Evolutionary conservation across 2,113 vertebrate species (phyloP), one percentile per base, ranked within the genome.

Genomic region (Etheostoma cragini): DNA sequence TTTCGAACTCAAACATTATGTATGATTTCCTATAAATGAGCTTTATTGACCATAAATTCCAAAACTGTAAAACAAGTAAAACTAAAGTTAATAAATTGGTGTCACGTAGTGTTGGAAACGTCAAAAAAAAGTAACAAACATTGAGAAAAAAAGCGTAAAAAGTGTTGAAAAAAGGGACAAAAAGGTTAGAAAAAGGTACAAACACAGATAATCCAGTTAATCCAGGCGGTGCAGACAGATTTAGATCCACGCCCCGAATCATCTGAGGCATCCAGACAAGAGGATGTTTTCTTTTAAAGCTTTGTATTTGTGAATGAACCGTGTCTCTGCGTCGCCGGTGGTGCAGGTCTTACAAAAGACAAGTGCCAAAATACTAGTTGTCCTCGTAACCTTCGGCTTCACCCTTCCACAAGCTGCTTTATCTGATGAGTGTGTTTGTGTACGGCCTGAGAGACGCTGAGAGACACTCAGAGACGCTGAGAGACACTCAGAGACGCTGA

Each of bases 361-460:
- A 81, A 78, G 80, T 72, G 81, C 66, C 75, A 77, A 78, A 92
- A 91, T 83, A 89, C 88, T 72, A 82, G 61, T 15, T 61, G 8
- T 42, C 38, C 67, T 64, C 21, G 72, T 76, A 88, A 92, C 90
- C 85, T 89, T 90, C 89, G 88, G 87, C 78, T 80, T 82, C 63
- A 84, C 71, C 88, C 82, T 79, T 90, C 84, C 80, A 68, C 81
- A 50, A 77, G 78, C 83, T 77, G 47, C 68, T 81, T 92, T 93
- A 94, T 95, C 94, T 88, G 93, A 94, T 94, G 80, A 89, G 63
- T 46, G 13, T 72, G 78, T 73, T 83, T 76, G 54, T 81, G 74
- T 76, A 64, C 26, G 35, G 47, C 87, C 80, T 24, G 82, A 90
- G 84, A 26, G 30, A 30, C 30, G 30, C 30, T 30, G 30, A 30